Base-by-base conservation (phyloP, 2,113 vertebrate species). In the Taxidea taxus region DNA sequence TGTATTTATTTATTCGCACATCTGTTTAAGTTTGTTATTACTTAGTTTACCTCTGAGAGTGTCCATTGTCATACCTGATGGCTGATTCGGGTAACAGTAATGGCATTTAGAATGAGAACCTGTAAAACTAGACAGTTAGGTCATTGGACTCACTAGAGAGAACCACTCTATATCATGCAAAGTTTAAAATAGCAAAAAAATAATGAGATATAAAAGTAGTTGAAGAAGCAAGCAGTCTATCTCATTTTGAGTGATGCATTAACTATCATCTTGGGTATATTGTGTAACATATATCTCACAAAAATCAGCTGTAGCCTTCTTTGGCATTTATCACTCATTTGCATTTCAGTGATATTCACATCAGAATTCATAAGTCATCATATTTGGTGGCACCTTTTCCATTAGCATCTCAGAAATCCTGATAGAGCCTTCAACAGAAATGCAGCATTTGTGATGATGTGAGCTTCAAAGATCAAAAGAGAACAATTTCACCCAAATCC, bases 311-410 rank as follows among this genome's bases (percentile, higher is more conserved):
- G 4, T 74, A 85, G 34, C 87, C 1, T 56, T 66, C 90, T 84
- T 95, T 81, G 34, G 68, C 83, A 90, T 15, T 58, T 74, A 10
- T 37, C 47, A 81, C 90, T 83, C 3, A 72, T 78, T 81, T 80
- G 47, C 0, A 0, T 95, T 64, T 70, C 70, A 37, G 18, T 56
- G 37, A 81, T 87, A 91, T 5, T 80, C 56, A n/a, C 39, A 42
- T 85, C 51, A 94, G 51, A 91, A 62, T 82, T 68, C 44, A 91
- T 66, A 92, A 90, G 66, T 92, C 97, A 25, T 31, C 4, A 18
- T 75, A 44, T 81, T 29, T n/a, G 7, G 42, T 66, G 58, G n/a
- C 37, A 86, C 10, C 51, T 95, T 87, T 91, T 56, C 64, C 20
- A 83, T 85, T 80, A 75, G 6, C 68, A 37, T 42, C 64, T 95